Base-by-base conservation (phyloP, 2,113 vertebrate genomes). In the Thunnus maccoyii region DNA sequence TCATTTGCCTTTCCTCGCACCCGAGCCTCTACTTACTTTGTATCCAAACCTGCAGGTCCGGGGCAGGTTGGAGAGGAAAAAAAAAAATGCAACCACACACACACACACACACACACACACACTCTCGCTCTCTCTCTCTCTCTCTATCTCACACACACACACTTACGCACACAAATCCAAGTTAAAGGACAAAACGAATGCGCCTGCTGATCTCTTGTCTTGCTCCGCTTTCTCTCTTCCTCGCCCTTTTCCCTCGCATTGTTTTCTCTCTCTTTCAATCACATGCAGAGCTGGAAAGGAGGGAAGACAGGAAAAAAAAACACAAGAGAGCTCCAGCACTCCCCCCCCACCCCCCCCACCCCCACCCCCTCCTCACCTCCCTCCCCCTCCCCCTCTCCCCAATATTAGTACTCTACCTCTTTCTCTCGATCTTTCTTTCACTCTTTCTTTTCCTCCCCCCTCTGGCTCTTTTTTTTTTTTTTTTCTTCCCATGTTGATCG, bases 201-300 rank as follows among this genome's bases (percentile, higher is more conserved):
- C 69, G 84, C 77, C 85, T 82, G 47, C 81, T 25, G 4, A 86
- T 89, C 89, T 86, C 88, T 88, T 71, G 79, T 91, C 88, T 89
- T 72, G 82, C 90, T 86, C 76, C 12, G 72, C 92, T 91, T 79
- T 91, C 85, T 88, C 78, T 86, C 81, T 54, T 75, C 73, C 82
- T 86, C 65, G 41, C 78, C 76, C 66, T 85, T 85, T 87, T 73
- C 81, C 83, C 65, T 89, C 68, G 11, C 78, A 87, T 90, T 89
- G 84, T 89, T 84, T 86, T 86, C 91, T 90, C 86, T 85, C 71
- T 86, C 82, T 90, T 83, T 85, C 65, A 83, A 71, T 92, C 86
- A 83, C 78, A 90, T 77, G 84, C 86, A 87, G 84, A 88, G 80
- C 80, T 78, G 75, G 87, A 90, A 80, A 90, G 70, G 88, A 86